Conservation (phyloP, 2,888 invertebrate genomes). For the Hydrotaea diabolus region DNA sequence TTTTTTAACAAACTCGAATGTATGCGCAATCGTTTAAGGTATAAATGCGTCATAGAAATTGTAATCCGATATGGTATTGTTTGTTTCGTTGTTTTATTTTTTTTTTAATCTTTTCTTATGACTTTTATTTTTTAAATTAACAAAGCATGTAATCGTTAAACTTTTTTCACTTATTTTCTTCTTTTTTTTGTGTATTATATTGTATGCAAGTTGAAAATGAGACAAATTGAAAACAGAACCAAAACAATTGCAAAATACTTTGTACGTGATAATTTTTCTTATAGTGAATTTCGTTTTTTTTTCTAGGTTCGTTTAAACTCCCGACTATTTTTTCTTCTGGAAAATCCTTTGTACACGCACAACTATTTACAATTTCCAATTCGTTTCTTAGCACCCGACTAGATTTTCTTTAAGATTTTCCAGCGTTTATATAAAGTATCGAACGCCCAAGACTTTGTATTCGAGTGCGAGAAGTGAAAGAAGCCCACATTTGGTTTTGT, state of each 20-base stretch:
- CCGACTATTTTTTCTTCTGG: not conserved
- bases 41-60: slow-evolving; percentile 57
- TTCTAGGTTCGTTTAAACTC: not conserved
- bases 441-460: slow-evolving; percentile 10
- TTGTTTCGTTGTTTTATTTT: not conserved
- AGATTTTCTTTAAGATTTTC: not conserved
- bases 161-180: slow-evolving; percentile 29
- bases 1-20: not conserved
- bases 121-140: slow-evolving; percentile 38
- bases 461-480: not conserved
- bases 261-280: slow-evolving; percentile 50
- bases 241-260: slow-evolving; percentile 57
- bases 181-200: not conserved
- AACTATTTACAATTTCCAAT: slow-evolving; percentile 59
- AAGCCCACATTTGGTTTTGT: slow-evolving; percentile 54
- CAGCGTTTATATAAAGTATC: slow-evolving; percentile 16
- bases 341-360: slow-evolving; percentile 49
- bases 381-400: slow-evolving; percentile 50
- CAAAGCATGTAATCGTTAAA: slow-evolving; percentile 50
- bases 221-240: not conserved
- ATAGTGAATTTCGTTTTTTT: not conserved
- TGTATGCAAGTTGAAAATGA: not conserved
- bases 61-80: slow-evolving; percentile 62
- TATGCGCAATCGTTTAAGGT: slow-evolving; percentile 27
- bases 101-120: slow-evolving; percentile 29